Conservation (phyloP, 2,888 invertebrate genomes). For the Empis stercorea region DNA sequence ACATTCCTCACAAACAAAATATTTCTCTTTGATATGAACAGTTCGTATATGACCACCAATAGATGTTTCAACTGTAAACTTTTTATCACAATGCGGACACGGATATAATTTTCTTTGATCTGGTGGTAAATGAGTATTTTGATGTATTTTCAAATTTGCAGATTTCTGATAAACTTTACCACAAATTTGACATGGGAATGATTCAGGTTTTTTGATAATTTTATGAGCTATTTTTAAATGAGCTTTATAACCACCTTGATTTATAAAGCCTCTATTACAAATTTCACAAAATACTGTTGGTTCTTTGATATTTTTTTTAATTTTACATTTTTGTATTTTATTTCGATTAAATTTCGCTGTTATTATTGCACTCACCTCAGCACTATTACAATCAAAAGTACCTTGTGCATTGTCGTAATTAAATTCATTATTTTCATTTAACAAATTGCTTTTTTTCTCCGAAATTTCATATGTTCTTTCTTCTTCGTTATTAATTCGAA, state of each 20-base stretch:
- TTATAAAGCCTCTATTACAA: not conserved
- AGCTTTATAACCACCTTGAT: not conserved
- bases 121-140: slow-evolving; percentile 18
- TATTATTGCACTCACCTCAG: no score
- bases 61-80: slow-evolving; percentile 20
- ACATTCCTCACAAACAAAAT: slow-evolving; percentile 31
- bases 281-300: not conserved
- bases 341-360: no score
- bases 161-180: slow-evolving; percentile 9
- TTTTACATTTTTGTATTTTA: no score
- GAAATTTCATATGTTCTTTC: no score
- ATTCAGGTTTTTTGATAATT: not conserved
- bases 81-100: slow-evolving; percentile 27
- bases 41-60: not conserved
- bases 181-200: slow-evolving; percentile 7
- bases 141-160: slow-evolving; percentile 16
- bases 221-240: not conserved
- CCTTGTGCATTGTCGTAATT: no score
- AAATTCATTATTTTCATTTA: no score
- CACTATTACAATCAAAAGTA: no score
- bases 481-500: no score
- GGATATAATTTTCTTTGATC: slow-evolving; percentile 17
- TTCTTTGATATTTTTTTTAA: not conserved
- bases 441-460: no score
- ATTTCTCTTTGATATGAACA: slow-evolving; percentile 17